These are phyloP conservation scores for Cariama cristata DNA, from an alignment of 2,113 vertebrate species.

Conservation along the genomic window DNA sequence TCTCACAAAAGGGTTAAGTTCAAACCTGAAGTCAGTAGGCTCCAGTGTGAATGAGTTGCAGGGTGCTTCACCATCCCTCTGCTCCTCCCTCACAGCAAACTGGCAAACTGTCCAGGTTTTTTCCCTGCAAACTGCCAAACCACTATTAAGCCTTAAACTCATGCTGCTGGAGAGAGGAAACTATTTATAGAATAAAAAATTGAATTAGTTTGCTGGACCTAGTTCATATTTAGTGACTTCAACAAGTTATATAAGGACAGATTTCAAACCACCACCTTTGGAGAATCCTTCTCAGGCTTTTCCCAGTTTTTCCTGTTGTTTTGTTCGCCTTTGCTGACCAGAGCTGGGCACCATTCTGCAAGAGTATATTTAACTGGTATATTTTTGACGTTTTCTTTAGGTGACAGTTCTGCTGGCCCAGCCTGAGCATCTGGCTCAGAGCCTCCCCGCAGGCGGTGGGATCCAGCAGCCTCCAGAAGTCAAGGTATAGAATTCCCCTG, in stretches of 20 bases:
- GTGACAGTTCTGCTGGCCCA: neutral
- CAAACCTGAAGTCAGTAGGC: neutral
- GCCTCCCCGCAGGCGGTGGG: neutral
- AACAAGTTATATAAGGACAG: slow-evolving; percentile 43
- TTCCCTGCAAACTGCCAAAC: slow-evolving; percentile 55
- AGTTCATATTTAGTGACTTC: slow-evolving; percentile 33
- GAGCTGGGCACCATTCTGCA: neutral
- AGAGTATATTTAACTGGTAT: neutral
- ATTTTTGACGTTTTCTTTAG: neutral
- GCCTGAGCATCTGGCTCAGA: neutral
- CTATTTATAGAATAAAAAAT: slow-evolving; percentile 56
- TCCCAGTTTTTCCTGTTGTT: neutral
- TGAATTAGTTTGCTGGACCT: slow-evolving; percentile 27
- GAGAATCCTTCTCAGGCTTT: neutral
- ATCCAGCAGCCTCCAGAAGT: neutral
- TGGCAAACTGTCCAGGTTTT: neutral
- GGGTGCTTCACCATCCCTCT: neutral
- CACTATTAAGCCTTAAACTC: slow-evolving; percentile 10
- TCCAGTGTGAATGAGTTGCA: neutral
- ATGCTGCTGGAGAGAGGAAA: neutral
- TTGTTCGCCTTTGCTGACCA: neutral
- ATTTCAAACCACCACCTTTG: neutral
- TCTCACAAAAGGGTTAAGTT: neutral
- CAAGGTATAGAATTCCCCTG: neutral
- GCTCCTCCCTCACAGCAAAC: neutral